A percentile compares a stretch with the other conserved stretches of the same genome.
phyloP scores from a whole-genome alignment of 1,140 invertebrate species.

The Brachionus angularis region DNA sequence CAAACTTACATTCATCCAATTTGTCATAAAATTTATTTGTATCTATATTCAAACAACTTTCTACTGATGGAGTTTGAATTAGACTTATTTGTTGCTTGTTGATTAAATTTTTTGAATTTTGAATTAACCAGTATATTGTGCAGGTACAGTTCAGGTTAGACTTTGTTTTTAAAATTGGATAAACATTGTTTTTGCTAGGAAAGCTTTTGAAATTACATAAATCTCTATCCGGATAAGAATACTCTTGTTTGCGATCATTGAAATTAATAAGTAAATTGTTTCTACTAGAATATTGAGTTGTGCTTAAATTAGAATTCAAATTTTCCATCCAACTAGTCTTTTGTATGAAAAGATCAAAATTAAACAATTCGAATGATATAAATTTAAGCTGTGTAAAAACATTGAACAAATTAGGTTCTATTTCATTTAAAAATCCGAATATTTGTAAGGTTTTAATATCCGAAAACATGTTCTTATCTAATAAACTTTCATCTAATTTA shows the following conservation, averaged over 20 bases:
- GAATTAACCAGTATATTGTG: conserved; percentile 5
- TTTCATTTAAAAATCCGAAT: conserved; percentile 3
- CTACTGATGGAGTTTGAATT: background rate
- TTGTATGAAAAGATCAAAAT: background rate
- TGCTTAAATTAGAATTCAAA: too few species aligned
- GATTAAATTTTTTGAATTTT: background rate
- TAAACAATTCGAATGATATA: conserved; percentile 4
- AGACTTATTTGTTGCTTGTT: too few species aligned
- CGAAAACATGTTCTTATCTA: background rate
- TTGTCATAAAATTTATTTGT: background rate
- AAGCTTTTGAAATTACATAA: conserved; percentile 15
- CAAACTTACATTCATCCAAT: conserved; percentile 13
- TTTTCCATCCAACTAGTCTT: background rate
- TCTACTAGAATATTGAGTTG: too few species aligned
- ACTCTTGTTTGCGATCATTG: background rate
- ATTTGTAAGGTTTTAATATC: conserved; percentile 3
- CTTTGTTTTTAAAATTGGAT: conserved; percentile 6
- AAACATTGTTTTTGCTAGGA: background rate
- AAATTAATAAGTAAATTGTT: background rate
- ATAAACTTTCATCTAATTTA: background rate
- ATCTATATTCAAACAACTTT: conserved; percentile 1
- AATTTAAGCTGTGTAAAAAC: conserved; percentile 3
- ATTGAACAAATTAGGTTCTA: background rate
- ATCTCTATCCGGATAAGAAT: background rate
- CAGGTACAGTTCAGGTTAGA: background rate